Percentiles rank a stretch among this genome's conserved stretches.
These are phyloP conservation scores for Apostichopus californicus DNA, from an alignment of 35 echinoderm and acorn worm species.

Conservation along the genomic window DNA sequence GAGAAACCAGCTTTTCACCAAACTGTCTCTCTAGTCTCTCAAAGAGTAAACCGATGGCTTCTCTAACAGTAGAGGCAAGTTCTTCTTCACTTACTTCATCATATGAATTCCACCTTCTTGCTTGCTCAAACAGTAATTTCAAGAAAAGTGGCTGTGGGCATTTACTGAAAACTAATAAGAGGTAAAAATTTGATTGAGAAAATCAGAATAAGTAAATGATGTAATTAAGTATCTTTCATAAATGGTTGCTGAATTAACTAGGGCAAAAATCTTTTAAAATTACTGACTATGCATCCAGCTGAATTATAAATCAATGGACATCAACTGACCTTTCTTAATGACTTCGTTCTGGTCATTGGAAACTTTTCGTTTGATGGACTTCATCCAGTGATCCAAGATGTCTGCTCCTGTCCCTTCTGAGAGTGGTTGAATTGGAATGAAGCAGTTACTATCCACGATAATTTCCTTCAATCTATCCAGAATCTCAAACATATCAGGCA, in stretches of 20 bases:
- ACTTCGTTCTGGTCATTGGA: slow-evolving; percentile 75
- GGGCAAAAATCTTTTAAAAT: no score
- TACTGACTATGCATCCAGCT: no score
- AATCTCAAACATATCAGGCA: slow-evolving; percentile 88
- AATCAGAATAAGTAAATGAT: no score
- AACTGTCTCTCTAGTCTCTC: slow-evolving; percentile 81
- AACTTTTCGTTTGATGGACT: slow-evolving; percentile 64
- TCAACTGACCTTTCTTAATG: slow-evolving; percentile 71
- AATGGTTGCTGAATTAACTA: no score
- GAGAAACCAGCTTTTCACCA: slow-evolving; percentile 86
- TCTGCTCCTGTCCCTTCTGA: slow-evolving; percentile 83
- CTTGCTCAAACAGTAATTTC: slow-evolving; percentile 92
- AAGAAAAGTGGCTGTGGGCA: slow-evolving; percentile 96
- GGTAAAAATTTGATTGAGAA: neutral
- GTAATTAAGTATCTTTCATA: no score
- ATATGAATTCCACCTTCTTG: slow-evolving; percentile 92
- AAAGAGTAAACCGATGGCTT: slow-evolving; percentile 85
- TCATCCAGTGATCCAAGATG: slow-evolving; percentile 90
- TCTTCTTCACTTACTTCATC: slow-evolving; percentile 71
- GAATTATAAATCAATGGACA: neutral
- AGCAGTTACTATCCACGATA: slow-evolving; percentile 60
- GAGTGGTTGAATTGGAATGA: slow-evolving; percentile 68
- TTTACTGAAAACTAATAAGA: slow-evolving; percentile 66
- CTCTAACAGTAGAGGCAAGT: slow-evolving; percentile 80
- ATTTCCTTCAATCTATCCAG: slow-evolving; percentile 75